Conservation (phyloP, 2,797 vertebrate genomes). For the Labeo calbasu region DNA sequence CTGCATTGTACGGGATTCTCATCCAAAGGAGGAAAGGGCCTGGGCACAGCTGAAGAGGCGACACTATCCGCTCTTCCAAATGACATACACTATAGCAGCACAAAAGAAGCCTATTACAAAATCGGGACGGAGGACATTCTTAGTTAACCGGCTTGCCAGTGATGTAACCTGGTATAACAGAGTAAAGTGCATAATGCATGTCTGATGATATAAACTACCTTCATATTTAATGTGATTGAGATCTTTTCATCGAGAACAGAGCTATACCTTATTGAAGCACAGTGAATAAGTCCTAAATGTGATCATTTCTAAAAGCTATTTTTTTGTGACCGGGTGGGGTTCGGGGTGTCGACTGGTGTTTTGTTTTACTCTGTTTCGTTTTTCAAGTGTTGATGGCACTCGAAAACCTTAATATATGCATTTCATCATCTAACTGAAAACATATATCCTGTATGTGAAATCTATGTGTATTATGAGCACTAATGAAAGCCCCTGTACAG, state of each 20-base stretch:
- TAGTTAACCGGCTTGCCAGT: slow-evolving; percentile 52
- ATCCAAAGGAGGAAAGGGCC: slow-evolving; percentile 45
- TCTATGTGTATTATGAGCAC: slow-evolving; percentile 60
- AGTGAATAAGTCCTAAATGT: slow-evolving; percentile 56
- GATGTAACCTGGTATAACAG: slow-evolving; percentile 53
- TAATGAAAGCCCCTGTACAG: slow-evolving; percentile 61
- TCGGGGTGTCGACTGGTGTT: slow-evolving; percentile 21
- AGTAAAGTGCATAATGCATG: slow-evolving; percentile 57
- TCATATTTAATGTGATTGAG: slow-evolving; percentile 58
- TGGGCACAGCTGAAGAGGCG: slow-evolving; percentile 38
- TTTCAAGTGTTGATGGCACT: slow-evolving; percentile 52
- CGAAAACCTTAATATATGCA: slow-evolving; percentile 61
- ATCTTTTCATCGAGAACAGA: slow-evolving; percentile 56
- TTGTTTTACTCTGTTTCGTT: slow-evolving; percentile 38
- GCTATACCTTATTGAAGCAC: slow-evolving; percentile 62
- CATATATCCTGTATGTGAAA: slow-evolving; percentile 61
- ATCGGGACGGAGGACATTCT: slow-evolving; percentile 51
- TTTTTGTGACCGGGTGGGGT: slow-evolving; percentile 23
- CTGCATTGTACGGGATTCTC: slow-evolving; percentile 53
- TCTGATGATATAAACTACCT: slow-evolving; percentile 59
- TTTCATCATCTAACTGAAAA: slow-evolving; percentile 59
- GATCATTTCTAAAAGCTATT: slow-evolving; percentile 47
- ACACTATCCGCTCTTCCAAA: slow-evolving; percentile 64
- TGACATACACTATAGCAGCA: slow-evolving; percentile 55
- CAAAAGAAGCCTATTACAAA: slow-evolving; percentile 50